These are phyloP conservation scores for Itoplectis maculator DNA, from an alignment of 2,888 invertebrate genomes.

Conservation along the genomic window DNA sequence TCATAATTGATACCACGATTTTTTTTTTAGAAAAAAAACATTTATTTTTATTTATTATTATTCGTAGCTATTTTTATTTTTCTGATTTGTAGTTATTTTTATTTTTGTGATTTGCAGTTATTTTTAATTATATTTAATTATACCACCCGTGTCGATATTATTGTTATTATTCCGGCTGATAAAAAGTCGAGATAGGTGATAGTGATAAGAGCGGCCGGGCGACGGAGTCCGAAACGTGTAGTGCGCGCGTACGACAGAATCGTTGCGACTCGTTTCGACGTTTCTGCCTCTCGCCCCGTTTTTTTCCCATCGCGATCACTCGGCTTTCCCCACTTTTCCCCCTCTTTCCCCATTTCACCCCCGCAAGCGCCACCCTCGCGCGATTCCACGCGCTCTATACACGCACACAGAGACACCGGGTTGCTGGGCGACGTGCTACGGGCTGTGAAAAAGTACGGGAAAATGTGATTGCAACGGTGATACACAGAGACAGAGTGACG, in stretches of 20 bases:
- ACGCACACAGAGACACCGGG: background rate
- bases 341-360: no score
- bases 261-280: slow-evolving; percentile 20
- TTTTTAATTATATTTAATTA: no score
- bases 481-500: background rate
- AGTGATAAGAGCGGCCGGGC: background rate
- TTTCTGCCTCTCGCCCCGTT: slow-evolving; percentile 7
- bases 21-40: background rate
- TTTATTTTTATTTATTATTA: background rate
- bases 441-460: slow-evolving; percentile 6
- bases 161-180: background rate
- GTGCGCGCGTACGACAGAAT: slow-evolving; percentile 23
- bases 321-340: background rate
- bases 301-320: slow-evolving; percentile 22
- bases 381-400: no score
- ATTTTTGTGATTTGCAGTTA: no score
- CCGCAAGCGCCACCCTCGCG: no score
- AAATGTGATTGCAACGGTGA: slow-evolving; percentile 30
- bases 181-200: background rate
- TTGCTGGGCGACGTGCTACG: slow-evolving; percentile 40
- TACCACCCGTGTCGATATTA: no score
- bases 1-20: background rate
- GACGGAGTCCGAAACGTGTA: background rate
- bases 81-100: no score
- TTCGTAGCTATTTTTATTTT: background rate